Conservation (phyloP, 2,888 invertebrate genomes). For the Drosophila lutescens region DNA sequence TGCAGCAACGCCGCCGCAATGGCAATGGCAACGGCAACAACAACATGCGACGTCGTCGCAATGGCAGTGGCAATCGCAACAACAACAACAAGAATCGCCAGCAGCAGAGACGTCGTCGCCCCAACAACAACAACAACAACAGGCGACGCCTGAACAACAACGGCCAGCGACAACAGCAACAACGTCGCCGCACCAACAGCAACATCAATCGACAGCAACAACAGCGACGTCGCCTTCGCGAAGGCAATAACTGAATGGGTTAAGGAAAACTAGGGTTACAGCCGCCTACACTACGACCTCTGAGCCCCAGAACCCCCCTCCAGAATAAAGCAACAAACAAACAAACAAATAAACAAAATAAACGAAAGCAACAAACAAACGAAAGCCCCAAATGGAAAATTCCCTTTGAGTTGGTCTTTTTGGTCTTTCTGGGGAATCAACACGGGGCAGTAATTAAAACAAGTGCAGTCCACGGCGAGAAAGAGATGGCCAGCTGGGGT, state of each 20-base stretch:
- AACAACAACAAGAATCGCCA: constrained; percentile 31
- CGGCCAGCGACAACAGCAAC: constrained; percentile 4
- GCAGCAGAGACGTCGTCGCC: neutral
- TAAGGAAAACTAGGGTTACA: neutral
- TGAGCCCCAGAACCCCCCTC: neutral
- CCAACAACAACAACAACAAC: constrained; percentile 27
- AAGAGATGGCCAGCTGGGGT: neutral
- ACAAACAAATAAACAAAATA: neutral
- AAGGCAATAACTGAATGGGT: constrained; percentile 26
- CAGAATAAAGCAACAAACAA: constrained; percentile 5
- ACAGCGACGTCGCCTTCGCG: constrained; percentile 28
- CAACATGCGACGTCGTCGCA: constrained; percentile 43
- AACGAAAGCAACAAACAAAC: constrained; percentile 14
- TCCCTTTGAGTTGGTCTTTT: constrained; percentile 33
- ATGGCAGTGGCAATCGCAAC: neutral
- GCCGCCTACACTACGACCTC: neutral
- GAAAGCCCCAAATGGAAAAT: constrained; percentile 36
- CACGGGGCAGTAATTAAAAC: constrained; percentile 47
- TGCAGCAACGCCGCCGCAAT: constrained; percentile 13
- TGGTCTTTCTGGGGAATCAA: constrained; percentile 22
- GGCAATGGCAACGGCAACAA: constrained; percentile 33
- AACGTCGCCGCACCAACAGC: constrained; percentile 41
- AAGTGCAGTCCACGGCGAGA: constrained; percentile 18
- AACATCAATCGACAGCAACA: constrained; percentile 39
- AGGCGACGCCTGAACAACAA: constrained; percentile 19